These are phyloP conservation scores for Eulacestoma nigropectus DNA, from an alignment of 2,113 vertebrate genomes.

Conservation along the genomic window DNA sequence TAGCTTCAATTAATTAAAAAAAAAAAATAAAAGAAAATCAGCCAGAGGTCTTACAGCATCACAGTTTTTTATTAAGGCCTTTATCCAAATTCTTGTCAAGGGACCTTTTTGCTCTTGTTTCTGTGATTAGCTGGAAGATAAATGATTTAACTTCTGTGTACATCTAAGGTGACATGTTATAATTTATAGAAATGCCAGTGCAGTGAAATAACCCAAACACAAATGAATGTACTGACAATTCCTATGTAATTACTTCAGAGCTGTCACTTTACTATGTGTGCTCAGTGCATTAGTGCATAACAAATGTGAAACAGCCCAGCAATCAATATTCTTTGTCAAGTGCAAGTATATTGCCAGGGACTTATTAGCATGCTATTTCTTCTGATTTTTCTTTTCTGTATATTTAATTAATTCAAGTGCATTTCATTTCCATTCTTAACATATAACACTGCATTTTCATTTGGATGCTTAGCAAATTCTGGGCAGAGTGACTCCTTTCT, in stretches of 20 bases:
- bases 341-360: slow-evolving; percentile 9
- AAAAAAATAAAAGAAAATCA: neutral
- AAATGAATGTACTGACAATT: slow-evolving; percentile 60
- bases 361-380: slow-evolving; percentile 43
- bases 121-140: slow-evolving; percentile 35
- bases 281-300: slow-evolving; percentile 44
- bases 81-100: neutral
- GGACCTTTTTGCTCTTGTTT: neutral
- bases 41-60: neutral
- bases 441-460: neutral
- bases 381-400: slow-evolving; percentile 11
- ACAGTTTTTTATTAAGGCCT: neutral
- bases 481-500: neutral
- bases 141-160: slow-evolving; percentile 58
- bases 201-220: slow-evolving; percentile 53
- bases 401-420: neutral
- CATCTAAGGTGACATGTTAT: slow-evolving; percentile 27
- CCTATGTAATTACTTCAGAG: slow-evolving; percentile 58
- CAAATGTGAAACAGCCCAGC: slow-evolving; percentile 9
- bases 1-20: neutral
- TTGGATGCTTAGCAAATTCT: neutral
- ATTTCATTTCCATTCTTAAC: neutral
- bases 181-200: slow-evolving; percentile 61
- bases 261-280: slow-evolving; percentile 30
- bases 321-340: slow-evolving; percentile 66